phyloP scores from a whole-genome alignment of 2,113 vertebrate species.

The Megaceryle torquata region DNA sequence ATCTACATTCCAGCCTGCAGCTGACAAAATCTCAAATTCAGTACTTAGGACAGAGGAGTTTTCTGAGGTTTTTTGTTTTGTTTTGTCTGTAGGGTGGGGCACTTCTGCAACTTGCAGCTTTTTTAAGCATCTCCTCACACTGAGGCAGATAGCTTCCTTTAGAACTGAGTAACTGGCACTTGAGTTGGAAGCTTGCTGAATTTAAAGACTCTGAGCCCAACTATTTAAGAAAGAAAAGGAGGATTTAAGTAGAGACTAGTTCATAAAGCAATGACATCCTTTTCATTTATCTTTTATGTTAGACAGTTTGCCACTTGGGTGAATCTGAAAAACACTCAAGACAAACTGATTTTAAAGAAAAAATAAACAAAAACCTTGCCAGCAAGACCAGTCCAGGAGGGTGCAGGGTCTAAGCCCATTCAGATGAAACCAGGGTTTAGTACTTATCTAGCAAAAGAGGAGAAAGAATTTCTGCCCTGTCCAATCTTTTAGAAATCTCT shows the following conservation, averaged over 20 bases:
- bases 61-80: conserved; percentile 1
- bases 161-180: background rate
- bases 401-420: background rate
- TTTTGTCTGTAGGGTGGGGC: background rate
- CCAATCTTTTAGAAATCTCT: conserved; percentile 11
- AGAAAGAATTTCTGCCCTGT: background rate
- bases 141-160: background rate
- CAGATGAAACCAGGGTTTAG: conserved; percentile 1
- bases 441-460: conserved; percentile 11
- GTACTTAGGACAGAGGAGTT: conserved; percentile 61
- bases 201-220: conserved; percentile 16
- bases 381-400: background rate
- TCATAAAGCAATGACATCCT: conserved; percentile 33
- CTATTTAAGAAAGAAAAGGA: conserved; percentile 11
- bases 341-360: background rate
- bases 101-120: background rate
- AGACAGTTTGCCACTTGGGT: conserved; percentile 13
- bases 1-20: background rate
- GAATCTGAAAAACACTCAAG: conserved; percentile 10
- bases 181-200: background rate
- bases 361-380: background rate
- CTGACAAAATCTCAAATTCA: conserved; percentile 50
- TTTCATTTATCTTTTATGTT: background rate
- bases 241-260: conserved; percentile 2
- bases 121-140: background rate